Evolutionary conservation across 2,797 vertebrate species (phyloP), one percentile per base, ranked within the genome.

Genomic region (Todus mexicanus): DNA sequence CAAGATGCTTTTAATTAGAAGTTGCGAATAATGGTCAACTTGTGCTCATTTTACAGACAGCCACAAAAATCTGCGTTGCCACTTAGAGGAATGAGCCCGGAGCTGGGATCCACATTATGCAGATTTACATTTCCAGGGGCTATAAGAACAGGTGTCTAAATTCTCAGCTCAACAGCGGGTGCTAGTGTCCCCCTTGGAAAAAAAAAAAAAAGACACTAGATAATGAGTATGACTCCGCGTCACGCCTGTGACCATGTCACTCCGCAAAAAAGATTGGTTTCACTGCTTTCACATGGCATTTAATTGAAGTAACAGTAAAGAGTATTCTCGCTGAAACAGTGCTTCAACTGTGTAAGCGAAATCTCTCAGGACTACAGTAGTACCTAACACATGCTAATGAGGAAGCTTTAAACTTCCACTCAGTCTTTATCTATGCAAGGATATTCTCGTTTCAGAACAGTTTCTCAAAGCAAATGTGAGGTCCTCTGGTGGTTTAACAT

Each of bases 1-100:
- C 93, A 96, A 96, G 95, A 97, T 91, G 92, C 87, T 97, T 97
- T 94, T 94, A 96, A 97, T 97, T 96, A 97, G 81, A 84, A 88
- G 74, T 42, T 87, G 88, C 50, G 82, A 96, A 95, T 89, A 95
- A 95, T 54, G 82, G 89, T 95, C 90, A 83, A 89, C 95, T 95
- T 94, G 90, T 77, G 92, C 68, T 89, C 81, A 37, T 89, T 95
- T 89, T 76, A 82, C 76, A 95, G 95, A 85, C 83, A 92, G 89
- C 82, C 91, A 93, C 94, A 97, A 90, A 94, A 89, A 91, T 92
- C 77, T 79, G 75, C 90, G 43, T 56, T 89, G 80, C 87, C 84
- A 77, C 89, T 94, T 85, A 53, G 37, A 95, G 87, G 83, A 95
- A 79, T 69, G 74, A 96, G 64, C 54, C 81, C 54, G 57, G 57